Evolutionary conservation across 2,113 vertebrate species (phyloP), one percentile per base, ranked within the genome.

Genomic region (Nannospalax galili): DNA sequence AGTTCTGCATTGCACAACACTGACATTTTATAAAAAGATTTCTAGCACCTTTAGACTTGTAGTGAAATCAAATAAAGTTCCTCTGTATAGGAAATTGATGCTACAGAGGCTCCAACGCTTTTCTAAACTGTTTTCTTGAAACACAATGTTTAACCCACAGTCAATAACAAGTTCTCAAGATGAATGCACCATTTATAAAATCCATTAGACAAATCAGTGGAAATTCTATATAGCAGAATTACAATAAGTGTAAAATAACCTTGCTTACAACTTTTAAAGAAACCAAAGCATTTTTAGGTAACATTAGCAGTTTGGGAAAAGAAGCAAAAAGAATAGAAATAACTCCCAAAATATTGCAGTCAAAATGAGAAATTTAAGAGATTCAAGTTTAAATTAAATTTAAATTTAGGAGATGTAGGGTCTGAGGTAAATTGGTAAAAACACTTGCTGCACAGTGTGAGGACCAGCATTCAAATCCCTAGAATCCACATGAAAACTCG

Each of bases 51-150:
- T n/a, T 78, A 28, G 14, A 75, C 7, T 52, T 16, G 5, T 42
- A 87, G 14, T n/a, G 78, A 90, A 91, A 92, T 26, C 10, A 93
- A 93, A 93, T 7, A 28, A 58, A 81, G 32, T 77, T 62, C 62
- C 14, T 92, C n/a, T 79, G 1, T 74, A 22, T 35, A 81, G 40
- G 32, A 95, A 90, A 19, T 17, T 56, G 85, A 58, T 80, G n/a
- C 42, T 79, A 73, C 35, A 40, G 7, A 58, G 7, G 58, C 0
- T 28, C 30, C 16, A 37, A 60, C 40, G 42, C 1, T 52, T 93
- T 77, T 69, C 56, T 86, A 65, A 72, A 70, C 30, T 82, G 1
- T 73, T 65, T 91, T 95, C 58, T 64, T 37, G 40, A 81, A 52
- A 85, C 37, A n/a, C 0, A 72, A n/a, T 73, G 17, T 45, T 5